A percentile compares a stretch with the other conserved stretches of the same genome.
Evolutionary conservation across 2,797 vertebrate genomes (phyloP).

Genomic region (Alexandromys oeconomus): DNA sequence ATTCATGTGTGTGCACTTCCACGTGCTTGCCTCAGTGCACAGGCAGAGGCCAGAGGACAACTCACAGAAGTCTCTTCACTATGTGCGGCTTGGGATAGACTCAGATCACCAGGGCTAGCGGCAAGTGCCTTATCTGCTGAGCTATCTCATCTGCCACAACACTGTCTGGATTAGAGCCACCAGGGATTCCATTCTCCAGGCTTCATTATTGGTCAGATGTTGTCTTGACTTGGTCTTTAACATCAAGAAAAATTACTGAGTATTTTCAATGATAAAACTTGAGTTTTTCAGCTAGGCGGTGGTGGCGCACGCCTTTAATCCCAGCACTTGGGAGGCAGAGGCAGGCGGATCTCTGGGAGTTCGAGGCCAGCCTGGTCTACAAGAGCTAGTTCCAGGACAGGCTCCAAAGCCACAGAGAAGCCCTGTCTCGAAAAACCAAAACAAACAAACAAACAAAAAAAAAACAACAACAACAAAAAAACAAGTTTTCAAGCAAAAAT

Average conservation of each 20-base stretch:
- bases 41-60: not conserved
- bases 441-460: too few species aligned
- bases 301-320: too few species aligned
- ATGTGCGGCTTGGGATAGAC: not conserved
- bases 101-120: not conserved
- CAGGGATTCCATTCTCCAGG: not conserved
- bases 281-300: not conserved
- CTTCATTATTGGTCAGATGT: not conserved
- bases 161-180: conserved; percentile 1
- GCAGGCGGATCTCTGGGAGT: too few species aligned
- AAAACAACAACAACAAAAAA: too few species aligned
- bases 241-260: not conserved
- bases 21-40: not conserved
- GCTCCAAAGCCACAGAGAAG: too few species aligned
- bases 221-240: not conserved
- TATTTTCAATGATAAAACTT: not conserved
- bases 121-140: not conserved
- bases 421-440: too few species aligned
- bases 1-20: not conserved
- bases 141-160: not conserved
- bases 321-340: too few species aligned
- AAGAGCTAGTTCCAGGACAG: too few species aligned
- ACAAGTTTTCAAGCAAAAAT: not conserved
- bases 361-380: too few species aligned
- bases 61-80: not conserved